Evolutionary conservation across 2,797 vertebrate genomes (phyloP).

Genomic region (Fundulus diaphanus): DNA sequence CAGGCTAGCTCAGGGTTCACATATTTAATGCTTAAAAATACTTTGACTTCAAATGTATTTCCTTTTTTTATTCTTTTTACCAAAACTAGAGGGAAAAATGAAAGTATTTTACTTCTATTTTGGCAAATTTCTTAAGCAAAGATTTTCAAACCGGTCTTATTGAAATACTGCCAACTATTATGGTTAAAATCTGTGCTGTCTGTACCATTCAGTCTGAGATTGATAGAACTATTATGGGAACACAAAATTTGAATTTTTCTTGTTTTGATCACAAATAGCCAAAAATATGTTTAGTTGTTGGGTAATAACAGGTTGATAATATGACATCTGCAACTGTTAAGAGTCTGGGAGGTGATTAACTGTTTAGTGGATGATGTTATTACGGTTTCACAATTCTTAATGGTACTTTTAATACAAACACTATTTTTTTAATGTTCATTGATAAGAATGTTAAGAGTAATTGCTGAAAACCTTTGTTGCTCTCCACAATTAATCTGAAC

Average conservation of each 20-base stretch:
- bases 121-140: background rate
- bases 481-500: constrained; percentile 2
- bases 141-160: background rate
- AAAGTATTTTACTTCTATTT: background rate
- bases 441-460: background rate
- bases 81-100: background rate
- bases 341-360: background rate
- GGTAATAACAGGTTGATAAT: background rate
- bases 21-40: background rate
- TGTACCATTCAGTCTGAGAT: background rate
- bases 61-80: background rate
- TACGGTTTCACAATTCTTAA: background rate
- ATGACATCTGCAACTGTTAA: background rate
- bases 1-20: background rate
- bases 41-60: background rate
- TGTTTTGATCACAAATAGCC: too few species aligned
- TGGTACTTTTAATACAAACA: background rate
- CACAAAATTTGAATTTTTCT: background rate
- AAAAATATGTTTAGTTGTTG: background rate
- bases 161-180: background rate
- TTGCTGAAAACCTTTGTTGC: background rate
- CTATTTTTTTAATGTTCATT: background rate
- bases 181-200: background rate
- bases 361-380: background rate
- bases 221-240: background rate